phyloP scores from a whole-genome alignment of 2,888 invertebrate species.

The Eilema griseolum region DNA sequence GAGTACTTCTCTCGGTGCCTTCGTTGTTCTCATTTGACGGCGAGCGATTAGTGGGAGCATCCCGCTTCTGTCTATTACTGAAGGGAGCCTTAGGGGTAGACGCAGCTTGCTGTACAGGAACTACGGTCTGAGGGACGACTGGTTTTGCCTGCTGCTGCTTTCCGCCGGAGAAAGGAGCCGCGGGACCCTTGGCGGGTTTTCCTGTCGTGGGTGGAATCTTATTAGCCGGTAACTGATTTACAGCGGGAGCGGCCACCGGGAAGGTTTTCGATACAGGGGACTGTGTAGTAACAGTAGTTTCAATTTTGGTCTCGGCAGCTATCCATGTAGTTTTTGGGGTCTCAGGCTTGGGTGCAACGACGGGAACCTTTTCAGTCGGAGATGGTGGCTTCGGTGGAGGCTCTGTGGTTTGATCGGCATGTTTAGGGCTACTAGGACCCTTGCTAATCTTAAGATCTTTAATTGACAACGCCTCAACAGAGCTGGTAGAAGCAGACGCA shows the following conservation, averaged over 20 bases:
- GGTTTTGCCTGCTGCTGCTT: slow-evolving; percentile 79
- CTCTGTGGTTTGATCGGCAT: slow-evolving; percentile 63
- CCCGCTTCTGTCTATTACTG: slow-evolving; percentile 80
- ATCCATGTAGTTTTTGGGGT: slow-evolving; percentile 72
- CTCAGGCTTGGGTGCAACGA: slow-evolving; percentile 68
- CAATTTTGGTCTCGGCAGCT: slow-evolving; percentile 62
- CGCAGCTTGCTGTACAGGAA: slow-evolving; percentile 79
- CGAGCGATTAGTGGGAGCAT: slow-evolving; percentile 73
- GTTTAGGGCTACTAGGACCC: slow-evolving; percentile 77
- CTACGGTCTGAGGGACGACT: slow-evolving; percentile 77
- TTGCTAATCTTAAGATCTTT: slow-evolving; percentile 80
- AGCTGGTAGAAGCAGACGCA: slow-evolving; percentile 51
- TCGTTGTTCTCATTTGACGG: slow-evolving; percentile 74
- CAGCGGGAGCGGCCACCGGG: slow-evolving; percentile 60
- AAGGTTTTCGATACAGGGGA: slow-evolving; percentile 66
- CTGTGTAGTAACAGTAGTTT: slow-evolving; percentile 44
- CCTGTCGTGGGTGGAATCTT: slow-evolving; percentile 68
- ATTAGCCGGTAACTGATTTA: slow-evolving; percentile 60
- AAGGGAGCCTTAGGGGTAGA: slow-evolving; percentile 81
- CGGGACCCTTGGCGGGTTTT: slow-evolving; percentile 76
- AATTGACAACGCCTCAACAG: slow-evolving; percentile 75
- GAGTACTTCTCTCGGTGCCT: slow-evolving; percentile 57
- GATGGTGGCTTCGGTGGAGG: slow-evolving; percentile 59
- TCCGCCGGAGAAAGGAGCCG: slow-evolving; percentile 80
- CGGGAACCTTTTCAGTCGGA: slow-evolving; percentile 63